Conservation (phyloP, 2,888 invertebrate genomes). For the Iphiclides podalirius region DNA sequence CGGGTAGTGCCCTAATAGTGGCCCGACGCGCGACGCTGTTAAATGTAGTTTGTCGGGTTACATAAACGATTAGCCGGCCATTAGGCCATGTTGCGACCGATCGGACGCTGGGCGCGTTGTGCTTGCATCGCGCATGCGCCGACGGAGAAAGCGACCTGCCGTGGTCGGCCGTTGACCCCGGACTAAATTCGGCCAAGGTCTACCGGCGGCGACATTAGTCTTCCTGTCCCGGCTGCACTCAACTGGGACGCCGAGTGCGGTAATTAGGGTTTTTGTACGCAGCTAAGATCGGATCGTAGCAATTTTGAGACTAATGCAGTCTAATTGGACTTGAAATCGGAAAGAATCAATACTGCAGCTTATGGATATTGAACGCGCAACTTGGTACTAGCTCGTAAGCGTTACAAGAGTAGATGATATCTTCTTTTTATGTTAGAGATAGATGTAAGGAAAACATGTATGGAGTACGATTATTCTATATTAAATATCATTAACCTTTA, state of each 20-base stretch:
- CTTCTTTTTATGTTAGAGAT: no score
- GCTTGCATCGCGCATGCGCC: slow-evolving; percentile 54
- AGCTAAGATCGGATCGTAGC: slow-evolving; percentile 55
- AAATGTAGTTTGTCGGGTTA: not conserved
- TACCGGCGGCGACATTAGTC: slow-evolving; percentile 32
- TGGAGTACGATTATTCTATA: no score
- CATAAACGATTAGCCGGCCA: slow-evolving; percentile 7
- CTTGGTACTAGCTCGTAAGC: no score
- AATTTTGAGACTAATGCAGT: no score
- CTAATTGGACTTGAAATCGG: no score
- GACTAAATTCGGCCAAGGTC: slow-evolving; percentile 74
- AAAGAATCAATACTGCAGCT: no score
- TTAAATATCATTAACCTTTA: no score
- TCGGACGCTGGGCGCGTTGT: slow-evolving; percentile 37
- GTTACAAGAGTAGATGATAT: no score
- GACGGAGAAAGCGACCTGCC: slow-evolving; percentile 63
- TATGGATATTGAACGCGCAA: no score
- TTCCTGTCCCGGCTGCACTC: slow-evolving; percentile 21
- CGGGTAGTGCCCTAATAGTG: no score
- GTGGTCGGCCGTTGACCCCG: slow-evolving; percentile 52
- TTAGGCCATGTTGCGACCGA: slow-evolving; percentile 10
- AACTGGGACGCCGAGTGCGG: slow-evolving; percentile 22
- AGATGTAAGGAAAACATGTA: no score
- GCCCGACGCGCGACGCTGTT: no score
- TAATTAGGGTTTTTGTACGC: slow-evolving; percentile 49